Conservation (phyloP, 2,888 invertebrate species). For the Cosmia trapezina region DNA sequence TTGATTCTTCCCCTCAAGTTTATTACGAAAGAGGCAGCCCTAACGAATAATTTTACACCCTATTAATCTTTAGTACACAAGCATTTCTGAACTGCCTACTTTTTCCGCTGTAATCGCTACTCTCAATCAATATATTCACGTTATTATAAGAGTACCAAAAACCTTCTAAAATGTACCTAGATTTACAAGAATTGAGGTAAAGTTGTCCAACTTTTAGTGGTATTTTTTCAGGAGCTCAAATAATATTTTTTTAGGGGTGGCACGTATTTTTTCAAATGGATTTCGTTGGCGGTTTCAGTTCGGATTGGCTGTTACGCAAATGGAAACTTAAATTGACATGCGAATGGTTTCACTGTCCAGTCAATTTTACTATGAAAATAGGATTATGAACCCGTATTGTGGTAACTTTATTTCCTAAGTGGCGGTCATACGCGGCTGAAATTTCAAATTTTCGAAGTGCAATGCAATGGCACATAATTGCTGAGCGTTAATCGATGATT, state of each 20-base stretch:
- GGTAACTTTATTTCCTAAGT: conserved; percentile 22
- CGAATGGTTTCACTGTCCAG: conserved; percentile 47
- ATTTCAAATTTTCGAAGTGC: background rate
- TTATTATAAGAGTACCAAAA: conserved; percentile 30
- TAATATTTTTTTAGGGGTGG: conserved; percentile 52
- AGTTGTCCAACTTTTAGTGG: conserved; percentile 38
- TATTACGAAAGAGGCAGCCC: conserved; percentile 24
- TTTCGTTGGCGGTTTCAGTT: conserved; percentile 43
- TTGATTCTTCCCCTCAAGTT: conserved; percentile 6
- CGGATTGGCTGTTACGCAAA: conserved; percentile 52
- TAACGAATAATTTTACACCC: conserved; percentile 64
- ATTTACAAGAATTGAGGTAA: conserved; percentile 49
- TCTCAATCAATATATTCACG: conserved; percentile 51
- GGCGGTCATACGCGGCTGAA: background rate
- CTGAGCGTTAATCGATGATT: background rate
- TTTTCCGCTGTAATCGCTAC: conserved; percentile 45
- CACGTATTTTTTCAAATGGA: conserved; percentile 50
- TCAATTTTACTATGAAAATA: conserved; percentile 48
- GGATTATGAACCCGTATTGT: conserved; percentile 29
- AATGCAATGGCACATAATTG: background rate
- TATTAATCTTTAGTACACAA: conserved; percentile 67
- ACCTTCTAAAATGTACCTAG: conserved; percentile 24
- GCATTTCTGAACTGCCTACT: conserved; percentile 43
- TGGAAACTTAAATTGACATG: conserved; percentile 56
- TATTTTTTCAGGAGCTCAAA: conserved; percentile 36